Conservation (phyloP, 2,797 vertebrate genomes). For the Anniella stebbinsi region DNA sequence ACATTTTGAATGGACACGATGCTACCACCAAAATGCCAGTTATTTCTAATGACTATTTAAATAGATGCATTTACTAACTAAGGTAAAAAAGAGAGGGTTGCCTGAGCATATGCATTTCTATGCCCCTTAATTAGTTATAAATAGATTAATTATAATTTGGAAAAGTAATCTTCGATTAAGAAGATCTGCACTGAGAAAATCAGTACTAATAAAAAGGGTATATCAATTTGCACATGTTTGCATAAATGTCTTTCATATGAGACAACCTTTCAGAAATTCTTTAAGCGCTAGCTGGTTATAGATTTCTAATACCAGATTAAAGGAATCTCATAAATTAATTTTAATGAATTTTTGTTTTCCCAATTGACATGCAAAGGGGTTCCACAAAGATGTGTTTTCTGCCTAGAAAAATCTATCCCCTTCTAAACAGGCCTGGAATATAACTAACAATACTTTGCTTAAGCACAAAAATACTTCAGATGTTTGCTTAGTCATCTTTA, state of each 20-base stretch:
- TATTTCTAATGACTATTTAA: neutral
- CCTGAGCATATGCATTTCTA: neutral
- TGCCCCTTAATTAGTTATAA: neutral
- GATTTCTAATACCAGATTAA: neutral
- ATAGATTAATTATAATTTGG: neutral
- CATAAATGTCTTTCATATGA: slow-evolving; percentile 1
- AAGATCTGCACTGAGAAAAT: slow-evolving; percentile 6
- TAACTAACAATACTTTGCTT: neutral
- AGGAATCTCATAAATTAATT: neutral
- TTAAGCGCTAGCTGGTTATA: neutral
- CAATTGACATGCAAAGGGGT: neutral
- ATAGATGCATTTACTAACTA: neutral
- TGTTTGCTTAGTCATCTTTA: neutral
- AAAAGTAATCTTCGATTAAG: neutral
- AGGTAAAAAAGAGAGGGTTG: neutral
- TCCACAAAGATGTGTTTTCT: neutral
- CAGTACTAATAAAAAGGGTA: neutral
- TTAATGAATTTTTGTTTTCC: neutral
- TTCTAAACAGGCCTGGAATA: neutral
- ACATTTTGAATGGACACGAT: neutral
- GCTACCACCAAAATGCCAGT: neutral
- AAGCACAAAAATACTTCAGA: neutral
- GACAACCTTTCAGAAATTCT: neutral
- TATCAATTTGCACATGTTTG: neutral
- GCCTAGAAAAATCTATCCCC: neutral